These are phyloP conservation scores for Brachirus orientalis DNA, from an alignment of 2,113 vertebrate species.

Conservation along the genomic window DNA sequence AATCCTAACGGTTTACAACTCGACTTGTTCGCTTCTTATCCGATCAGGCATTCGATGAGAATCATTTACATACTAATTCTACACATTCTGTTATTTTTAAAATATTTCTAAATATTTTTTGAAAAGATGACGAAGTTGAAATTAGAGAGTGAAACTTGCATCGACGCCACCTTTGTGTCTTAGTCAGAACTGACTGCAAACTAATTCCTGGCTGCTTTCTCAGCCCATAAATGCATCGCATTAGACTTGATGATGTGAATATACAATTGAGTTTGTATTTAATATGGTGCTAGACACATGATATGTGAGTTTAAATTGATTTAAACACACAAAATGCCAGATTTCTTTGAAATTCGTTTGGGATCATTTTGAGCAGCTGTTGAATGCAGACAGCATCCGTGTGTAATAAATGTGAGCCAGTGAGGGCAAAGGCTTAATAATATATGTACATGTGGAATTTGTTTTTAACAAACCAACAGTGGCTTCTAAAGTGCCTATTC, in stretches of 20 bases:
- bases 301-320: background rate
- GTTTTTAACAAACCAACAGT: background rate
- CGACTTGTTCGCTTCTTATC: conserved; percentile 11
- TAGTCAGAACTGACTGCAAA: conserved; percentile 75
- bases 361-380: background rate
- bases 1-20: background rate
- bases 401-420: background rate
- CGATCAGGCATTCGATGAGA: conserved; percentile 58
- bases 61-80: conserved; percentile 62
- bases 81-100: conserved; percentile 81
- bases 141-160: conserved; percentile 82
- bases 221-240: background rate
- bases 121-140: conserved; percentile 98
- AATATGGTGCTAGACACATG: background rate
- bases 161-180: conserved; percentile 95
- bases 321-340: background rate
- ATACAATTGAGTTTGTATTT: background rate
- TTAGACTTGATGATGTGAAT: background rate
- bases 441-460: conserved; percentile 6
- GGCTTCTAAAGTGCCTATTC: conserved; percentile 48
- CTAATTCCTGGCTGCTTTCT: conserved; percentile 36
- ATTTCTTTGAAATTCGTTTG: background rate
- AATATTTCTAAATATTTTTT: conserved; percentile 97
- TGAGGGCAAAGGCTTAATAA: background rate
- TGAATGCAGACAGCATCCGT: conserved; percentile 43